Base-by-base conservation (phyloP, 2,888 invertebrate species). In the Apotomis capreana region DNA sequence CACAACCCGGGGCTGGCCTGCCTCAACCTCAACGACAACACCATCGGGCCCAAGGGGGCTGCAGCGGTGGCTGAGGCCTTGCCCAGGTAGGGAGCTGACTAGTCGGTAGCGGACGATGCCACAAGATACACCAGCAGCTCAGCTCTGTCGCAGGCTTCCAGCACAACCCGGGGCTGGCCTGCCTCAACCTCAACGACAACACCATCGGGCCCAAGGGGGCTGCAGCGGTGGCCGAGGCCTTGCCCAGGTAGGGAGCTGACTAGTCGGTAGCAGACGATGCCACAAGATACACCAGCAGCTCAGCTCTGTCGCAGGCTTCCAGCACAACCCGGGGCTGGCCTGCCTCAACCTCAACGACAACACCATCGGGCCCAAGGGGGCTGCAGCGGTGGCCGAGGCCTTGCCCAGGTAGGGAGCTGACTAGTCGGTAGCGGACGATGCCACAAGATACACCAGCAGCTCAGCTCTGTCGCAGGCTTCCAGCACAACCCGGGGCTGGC, bases 391-490 rank as follows among this genome's bases (percentile, higher is more conserved):
- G 44, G 96, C 98, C 0, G 92, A 94, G 70, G 96, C 95, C 0
- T 87, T 99, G 40, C 95, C 95, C 0, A 83, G 79, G 92, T 91
- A 58, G 81, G 82, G 15, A 15, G 15, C 15, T 15, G 1, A 5
- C 40, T 6, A 5, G 40, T 40, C 40, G 40, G 5, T 40, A 40
- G 5, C 40, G 40, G 15, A 15, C 95, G 5, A 97, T 99, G 96
- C 98, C 98, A 0, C 99, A 99, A 99, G 0, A 99, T 99, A 79
- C 98, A 97, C 89, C 96, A 96, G 99, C 0, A 96, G 99, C 61
- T 88, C 95, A 0, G 97, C 97, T 0, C 86, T 99, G 5, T 96
- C 97, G 0, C 94, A 95, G 12, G 97, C 97, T 0, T 99, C 77
- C 83, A 88, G 9, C 92, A 94, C 75, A 97, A 97, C 84, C 92